Evolutionary conservation across 2,113 vertebrate species (phyloP), one percentile per base, ranked within the genome.

Genomic region (Lepus timidus): DNA sequence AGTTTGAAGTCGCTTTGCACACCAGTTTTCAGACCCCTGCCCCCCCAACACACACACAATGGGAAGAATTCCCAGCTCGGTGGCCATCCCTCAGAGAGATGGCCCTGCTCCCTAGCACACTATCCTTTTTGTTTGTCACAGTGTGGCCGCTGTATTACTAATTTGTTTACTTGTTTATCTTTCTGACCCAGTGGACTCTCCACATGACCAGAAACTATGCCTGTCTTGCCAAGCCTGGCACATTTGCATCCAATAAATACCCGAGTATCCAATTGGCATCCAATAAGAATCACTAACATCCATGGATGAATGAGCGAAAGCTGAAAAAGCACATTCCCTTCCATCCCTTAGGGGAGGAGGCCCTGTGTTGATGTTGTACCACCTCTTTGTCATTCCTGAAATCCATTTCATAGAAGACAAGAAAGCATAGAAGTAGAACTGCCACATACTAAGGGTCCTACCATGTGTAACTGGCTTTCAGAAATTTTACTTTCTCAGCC

Each of bases 291-390:
- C 44, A 5, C 6, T 52, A 25, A 20, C 9, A 4, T 20, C 25
- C 2, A 2, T 25, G 36, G 3, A 17, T 12, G 25, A 39, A 1
- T 39, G 31, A 55, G 67, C 9, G 9, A 71, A 85, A 89, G 51
- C 4, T 22, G 44, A 51, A 4, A 0, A 1, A 6, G 17, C 1
- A 17, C 20, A 0, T 36, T 55, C 83, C 22, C 11, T 62, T 33
- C 25, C 19, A 22, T 17, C 4, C 20, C 27, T 78, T 29, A 16
- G 25, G 13, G 9, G 4, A 4, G 1, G 62, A 61, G 31, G 9
- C 25, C 29, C 29, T 17, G 1, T 29, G 4, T 1, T 9, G 51
- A 25, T 44, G 12, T 36, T 33, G 44, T 5, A 0, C 19, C 2
- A 1, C 11, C 36, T 67, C 10, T 73, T 55, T 71, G 9, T 67